phyloP scores from a whole-genome alignment of 2,113 vertebrate species.

The Cyanoliseus patagonus region DNA sequence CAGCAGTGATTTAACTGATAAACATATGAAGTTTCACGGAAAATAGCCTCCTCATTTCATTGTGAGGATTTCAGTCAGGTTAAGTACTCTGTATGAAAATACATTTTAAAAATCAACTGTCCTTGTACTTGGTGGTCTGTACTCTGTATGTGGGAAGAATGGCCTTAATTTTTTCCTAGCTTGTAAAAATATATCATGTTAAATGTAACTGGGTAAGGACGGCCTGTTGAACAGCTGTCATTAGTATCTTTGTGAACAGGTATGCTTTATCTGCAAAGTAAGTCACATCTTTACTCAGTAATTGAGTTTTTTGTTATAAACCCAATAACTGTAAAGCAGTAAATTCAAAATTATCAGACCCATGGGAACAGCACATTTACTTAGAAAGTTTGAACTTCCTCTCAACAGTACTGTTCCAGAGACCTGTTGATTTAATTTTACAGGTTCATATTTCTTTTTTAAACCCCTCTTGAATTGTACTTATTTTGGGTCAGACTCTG shows the following conservation, averaged over 20 bases:
- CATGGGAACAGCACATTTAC: neutral
- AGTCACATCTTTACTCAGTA: neutral
- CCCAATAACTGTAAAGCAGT: neutral
- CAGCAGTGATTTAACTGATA: neutral
- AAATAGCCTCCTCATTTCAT: neutral
- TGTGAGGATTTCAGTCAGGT: neutral
- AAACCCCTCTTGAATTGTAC: slow-evolving; percentile 11
- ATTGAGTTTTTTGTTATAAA: neutral
- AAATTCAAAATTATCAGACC: neutral
- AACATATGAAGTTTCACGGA: neutral
- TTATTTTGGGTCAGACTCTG: neutral
- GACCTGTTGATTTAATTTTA: neutral
- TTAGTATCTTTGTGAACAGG: neutral
- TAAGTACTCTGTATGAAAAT: neutral
- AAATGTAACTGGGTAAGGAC: neutral
- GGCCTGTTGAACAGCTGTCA: neutral
- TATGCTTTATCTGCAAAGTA: neutral
- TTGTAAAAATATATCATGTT: neutral
- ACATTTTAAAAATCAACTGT: neutral
- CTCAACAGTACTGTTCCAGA: neutral
- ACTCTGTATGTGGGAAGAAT: neutral
- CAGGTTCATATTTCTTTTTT: slow-evolving; percentile 13
- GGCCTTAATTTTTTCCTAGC: neutral
- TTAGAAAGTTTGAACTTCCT: neutral
- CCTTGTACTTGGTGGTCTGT: neutral